Percentiles rank a stretch among this genome's conserved stretches.
Evolutionary conservation across 2,888 invertebrate species (phyloP).

Genomic region (Carpatolechia fugitivella): DNA sequence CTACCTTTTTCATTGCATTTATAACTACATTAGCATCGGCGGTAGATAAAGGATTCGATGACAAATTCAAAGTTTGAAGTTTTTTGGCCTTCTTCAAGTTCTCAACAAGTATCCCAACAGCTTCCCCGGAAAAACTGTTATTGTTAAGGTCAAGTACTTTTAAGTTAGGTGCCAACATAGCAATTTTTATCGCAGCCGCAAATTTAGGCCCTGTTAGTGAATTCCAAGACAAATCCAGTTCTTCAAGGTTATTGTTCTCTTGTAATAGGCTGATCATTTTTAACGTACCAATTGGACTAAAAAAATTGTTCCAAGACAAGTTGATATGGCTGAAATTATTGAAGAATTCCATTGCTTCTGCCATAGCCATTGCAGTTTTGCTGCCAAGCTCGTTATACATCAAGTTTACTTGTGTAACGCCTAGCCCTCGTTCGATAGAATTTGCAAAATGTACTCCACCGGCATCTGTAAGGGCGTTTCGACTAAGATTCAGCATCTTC

Average conservation of each 20-base stretch:
- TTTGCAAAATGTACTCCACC: slow-evolving; percentile 31
- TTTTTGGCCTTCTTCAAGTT: slow-evolving; percentile 24
- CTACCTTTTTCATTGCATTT: slow-evolving; percentile 20
- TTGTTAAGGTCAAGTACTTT: slow-evolving; percentile 29
- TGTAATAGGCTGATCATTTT: slow-evolving; percentile 28
- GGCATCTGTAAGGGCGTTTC: slow-evolving; percentile 30
- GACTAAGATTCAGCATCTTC: slow-evolving; percentile 28
- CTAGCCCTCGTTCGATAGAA: slow-evolving; percentile 25
- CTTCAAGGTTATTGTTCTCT: slow-evolving; percentile 26
- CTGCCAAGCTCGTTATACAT: slow-evolving; percentile 30
- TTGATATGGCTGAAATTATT: slow-evolving; percentile 35
- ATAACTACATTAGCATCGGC: slow-evolving; percentile 31
- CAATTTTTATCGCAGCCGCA: slow-evolving; percentile 24
- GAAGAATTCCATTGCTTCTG: slow-evolving; percentile 31
- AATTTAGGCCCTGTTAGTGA: slow-evolving; percentile 28
- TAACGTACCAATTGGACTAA: slow-evolving; percentile 28
- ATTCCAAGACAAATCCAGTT: slow-evolving; percentile 37
- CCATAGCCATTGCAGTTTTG: slow-evolving; percentile 24
- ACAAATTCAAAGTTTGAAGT: slow-evolving; percentile 31
- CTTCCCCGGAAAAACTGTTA: slow-evolving; percentile 29
- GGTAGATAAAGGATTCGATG: slow-evolving; percentile 33
- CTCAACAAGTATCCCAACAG: slow-evolving; percentile 23
- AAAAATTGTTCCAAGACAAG: slow-evolving; percentile 39
- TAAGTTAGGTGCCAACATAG: slow-evolving; percentile 25
- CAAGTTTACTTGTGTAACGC: slow-evolving; percentile 30